These are phyloP conservation scores for Upupa epops DNA, from an alignment of 2,113 vertebrate species.

Conservation along the genomic window DNA sequence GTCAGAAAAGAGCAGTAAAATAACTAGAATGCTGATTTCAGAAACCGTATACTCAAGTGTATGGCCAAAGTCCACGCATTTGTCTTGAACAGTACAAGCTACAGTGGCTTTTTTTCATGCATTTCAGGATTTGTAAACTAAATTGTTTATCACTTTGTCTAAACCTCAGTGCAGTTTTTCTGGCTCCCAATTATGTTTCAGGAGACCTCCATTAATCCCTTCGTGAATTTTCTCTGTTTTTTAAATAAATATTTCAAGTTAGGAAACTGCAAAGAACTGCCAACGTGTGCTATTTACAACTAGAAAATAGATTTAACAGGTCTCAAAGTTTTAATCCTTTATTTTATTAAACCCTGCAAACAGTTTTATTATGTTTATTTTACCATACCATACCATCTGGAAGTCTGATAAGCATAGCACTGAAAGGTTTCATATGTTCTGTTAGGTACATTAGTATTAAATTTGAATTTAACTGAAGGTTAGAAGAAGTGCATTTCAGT, in stretches of 20 bases:
- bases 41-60: not conserved
- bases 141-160: constrained; percentile 12
- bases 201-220: constrained; percentile 30
- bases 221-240: not conserved
- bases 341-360: constrained; percentile 11
- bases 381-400: not conserved
- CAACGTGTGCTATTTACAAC: not conserved
- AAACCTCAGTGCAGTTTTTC: not conserved
- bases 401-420: not conserved
- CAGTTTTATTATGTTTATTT: constrained; percentile 11
- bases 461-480: not conserved
- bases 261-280: not conserved
- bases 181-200: not conserved
- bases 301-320: not conserved
- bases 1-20: not conserved
- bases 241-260: not conserved
- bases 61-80: not conserved
- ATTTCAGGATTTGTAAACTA: not conserved
- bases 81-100: not conserved
- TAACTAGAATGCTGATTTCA: not conserved
- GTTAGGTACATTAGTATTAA: not conserved
- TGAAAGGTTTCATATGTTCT: not conserved
- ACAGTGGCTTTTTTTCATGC: not conserved
- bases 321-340: not conserved
- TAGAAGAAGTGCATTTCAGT: not conserved